Evolutionary conservation across 2,888 invertebrate species (phyloP), one percentile per base, ranked within the genome.

Genomic region (Lymantria dispar): DNA sequence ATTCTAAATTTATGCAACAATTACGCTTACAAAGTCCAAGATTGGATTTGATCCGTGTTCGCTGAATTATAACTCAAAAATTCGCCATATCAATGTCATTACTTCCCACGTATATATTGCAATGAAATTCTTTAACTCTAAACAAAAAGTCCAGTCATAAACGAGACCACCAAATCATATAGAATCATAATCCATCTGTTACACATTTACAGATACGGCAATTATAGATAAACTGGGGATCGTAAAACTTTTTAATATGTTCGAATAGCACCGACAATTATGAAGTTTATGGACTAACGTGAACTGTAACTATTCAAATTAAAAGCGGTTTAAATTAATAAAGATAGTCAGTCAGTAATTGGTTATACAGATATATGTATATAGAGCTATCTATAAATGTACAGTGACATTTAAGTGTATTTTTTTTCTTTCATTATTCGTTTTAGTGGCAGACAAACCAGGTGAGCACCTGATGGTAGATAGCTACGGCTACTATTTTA

Each of bases 251-350:
- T 33, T 40, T 39, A 39, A 43, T 48, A 14, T 22, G 8, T 13
- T 36, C 15, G 15, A 44, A 44, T 33, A 12, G 10, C 29, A 2
- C 12, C 33, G 14, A 41, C 11, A 45, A 37, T 45, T 45, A 45
- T 45, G 7, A 14, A 48, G 12, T 40, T 44, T 33, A 33, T 37
- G 43, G 43, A 37, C 22, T 22, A 22, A 22, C 22, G 22, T 39
- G 13, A 46, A 53, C 50, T 57, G 40, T 48, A 47, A 29, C 46
- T 53, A 57, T 53, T 37, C 44, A 43, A 50, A 13, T 14, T 31
- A 43, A 54, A 15, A 43, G 43, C 10, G 13, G 13, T 48, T 50
- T n/a, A 14, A 43, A 33, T 43, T 43, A 43, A 43, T 46, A 30
- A 39, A 31, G 50, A 46, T 50, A 37, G 40, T 33, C 33, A 1